Percentiles rank a stretch among this genome's conserved stretches.
These are phyloP conservation scores for Actinemys pallida DNA, from an alignment of 2,113 vertebrate species.

Conservation along the genomic window DNA sequence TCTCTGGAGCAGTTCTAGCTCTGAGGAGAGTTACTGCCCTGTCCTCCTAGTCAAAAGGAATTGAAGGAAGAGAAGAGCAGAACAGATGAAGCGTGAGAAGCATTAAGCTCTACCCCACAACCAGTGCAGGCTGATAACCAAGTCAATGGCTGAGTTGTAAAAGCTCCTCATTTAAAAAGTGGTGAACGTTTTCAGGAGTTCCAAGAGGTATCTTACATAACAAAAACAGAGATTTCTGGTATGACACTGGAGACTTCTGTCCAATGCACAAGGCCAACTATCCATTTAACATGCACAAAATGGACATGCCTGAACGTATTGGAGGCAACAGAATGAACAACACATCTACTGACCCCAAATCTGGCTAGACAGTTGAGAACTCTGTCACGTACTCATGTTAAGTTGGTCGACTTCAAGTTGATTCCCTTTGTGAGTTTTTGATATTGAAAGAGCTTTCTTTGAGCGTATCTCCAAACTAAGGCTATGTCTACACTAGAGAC, in stretches of 20 bases:
- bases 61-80: neutral
- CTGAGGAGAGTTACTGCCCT: constrained; percentile 1
- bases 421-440: neutral
- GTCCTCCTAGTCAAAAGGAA: constrained; percentile 54
- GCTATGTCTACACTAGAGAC: too few species aligned
- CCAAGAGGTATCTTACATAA: neutral
- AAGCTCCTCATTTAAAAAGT: neutral
- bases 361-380: neutral
- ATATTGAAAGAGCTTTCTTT: neutral
- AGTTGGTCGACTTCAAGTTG: neutral
- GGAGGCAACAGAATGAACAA: neutral
- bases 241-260: neutral
- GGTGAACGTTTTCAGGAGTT: neutral
- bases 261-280: neutral
- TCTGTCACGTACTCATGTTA: neutral
- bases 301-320: neutral
- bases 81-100: neutral
- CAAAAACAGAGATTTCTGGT: neutral
- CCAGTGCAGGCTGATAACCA: neutral
- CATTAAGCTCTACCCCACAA: neutral
- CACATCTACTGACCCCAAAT: neutral
- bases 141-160: neutral
- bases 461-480: neutral
- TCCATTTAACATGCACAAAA: neutral
- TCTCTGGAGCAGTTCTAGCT: neutral